Base-by-base conservation (phyloP, 92 coral and sea anemone species). In the Porites cylindrica region DNA sequence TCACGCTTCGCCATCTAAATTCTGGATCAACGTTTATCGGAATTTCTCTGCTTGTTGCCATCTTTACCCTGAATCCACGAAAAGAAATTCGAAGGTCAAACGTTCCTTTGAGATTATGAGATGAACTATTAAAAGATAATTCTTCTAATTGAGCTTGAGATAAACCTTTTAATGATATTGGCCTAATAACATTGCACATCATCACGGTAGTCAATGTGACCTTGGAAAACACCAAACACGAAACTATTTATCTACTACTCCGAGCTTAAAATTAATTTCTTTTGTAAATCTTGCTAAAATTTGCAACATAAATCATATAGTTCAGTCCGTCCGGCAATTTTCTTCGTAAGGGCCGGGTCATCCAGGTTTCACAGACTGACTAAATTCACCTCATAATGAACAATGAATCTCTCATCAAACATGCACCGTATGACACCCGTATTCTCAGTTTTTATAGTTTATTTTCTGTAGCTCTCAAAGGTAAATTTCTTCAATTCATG, bases 11-110 rank as follows among this genome's bases (percentile, higher is more conserved):
- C 20, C 61, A 20, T 61, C 84, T 81, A 52, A 50, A 88, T 32
- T 88, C 91, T 29, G 95, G 95, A 32, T 89, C 88, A 59, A 85
- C 92, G 3, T 29, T 78, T 61, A 92, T 85, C 56, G 92, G 91
- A 14, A 92, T 85, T 51, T 86, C 78, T 66, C 95, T 82, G 32
- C 88, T 89, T 86, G 66, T 76, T 6, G 77, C 54, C 68, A 72
- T 72, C 71, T 11, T 21, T 62, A 60, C 7, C 23, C 50, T 74
- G 4, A 20, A 51, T 19, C 21, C n/a, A 23, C 74, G 52, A 17
- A 11, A 51, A 63, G 18, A 53, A 61, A 72, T 16, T 51, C 20
- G 17, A 8, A 58, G 6, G 63, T 38, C 62, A 51, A 12, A 82
- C 2, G 17, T 4, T 38, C 47, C 47, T 32, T 80, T 29, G 43